Percentiles rank a stretch among this genome's conserved stretches.
phyloP scores from a whole-genome alignment of 2,888 invertebrate species.

The Epinotia nisella region DNA sequence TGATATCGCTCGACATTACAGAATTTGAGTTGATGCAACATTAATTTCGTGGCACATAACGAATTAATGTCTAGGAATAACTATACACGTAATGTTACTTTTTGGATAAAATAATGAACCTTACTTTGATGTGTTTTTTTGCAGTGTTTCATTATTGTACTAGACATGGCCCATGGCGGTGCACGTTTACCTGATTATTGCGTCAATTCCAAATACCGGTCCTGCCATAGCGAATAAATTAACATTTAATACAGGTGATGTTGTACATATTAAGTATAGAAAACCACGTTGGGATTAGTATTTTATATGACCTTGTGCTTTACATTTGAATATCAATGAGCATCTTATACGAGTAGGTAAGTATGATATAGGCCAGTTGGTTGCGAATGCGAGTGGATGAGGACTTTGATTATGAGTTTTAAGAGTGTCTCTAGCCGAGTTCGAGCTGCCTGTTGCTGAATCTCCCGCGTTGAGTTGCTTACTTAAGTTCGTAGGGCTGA shows the following conservation, averaged over 20 bases:
- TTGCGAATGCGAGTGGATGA: not conserved
- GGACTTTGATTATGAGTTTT: not conserved
- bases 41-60: too few species aligned
- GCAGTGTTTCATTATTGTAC: not conserved
- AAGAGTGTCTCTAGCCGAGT: not conserved
- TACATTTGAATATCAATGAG: slow-evolving; percentile 33
- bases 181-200: slow-evolving; percentile 20
- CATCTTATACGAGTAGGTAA: not conserved
- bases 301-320: slow-evolving; percentile 36
- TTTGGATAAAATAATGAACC: not conserved
- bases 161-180: not conserved
- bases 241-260: slow-evolving; percentile 33
- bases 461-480: too few species aligned
- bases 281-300: slow-evolving; percentile 31
- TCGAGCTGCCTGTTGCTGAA: not conserved
- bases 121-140: not conserved
- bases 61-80: too few species aligned
- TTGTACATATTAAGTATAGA: slow-evolving; percentile 24
- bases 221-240: slow-evolving; percentile 25
- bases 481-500: too few species aligned
- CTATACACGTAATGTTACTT: too few species aligned
- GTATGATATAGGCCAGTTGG: not conserved
- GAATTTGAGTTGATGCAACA: too few species aligned
- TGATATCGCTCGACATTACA: too few species aligned
- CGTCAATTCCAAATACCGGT: slow-evolving; percentile 35